These are phyloP conservation scores for Onychomys arenicola DNA, from an alignment of 2,797 vertebrate genomes.

Conservation along the genomic window DNA sequence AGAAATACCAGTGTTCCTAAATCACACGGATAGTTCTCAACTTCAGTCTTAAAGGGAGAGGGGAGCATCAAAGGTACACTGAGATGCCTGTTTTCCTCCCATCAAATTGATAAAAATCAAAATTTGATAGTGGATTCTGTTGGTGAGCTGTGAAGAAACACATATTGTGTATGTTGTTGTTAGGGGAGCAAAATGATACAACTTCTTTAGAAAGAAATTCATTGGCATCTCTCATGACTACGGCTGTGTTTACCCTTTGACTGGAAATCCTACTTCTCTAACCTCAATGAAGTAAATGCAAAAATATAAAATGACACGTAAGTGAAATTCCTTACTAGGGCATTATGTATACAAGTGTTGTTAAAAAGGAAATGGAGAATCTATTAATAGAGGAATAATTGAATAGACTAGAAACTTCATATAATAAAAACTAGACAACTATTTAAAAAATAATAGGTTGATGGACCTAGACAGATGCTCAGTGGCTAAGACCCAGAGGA, in stretches of 20 bases:
- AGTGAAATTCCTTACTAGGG: background rate
- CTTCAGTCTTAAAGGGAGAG: background rate
- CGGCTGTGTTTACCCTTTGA: background rate
- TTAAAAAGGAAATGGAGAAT: background rate
- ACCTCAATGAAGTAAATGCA: slow-evolving; percentile 12
- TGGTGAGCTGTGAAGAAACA: background rate
- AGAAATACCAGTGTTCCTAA: slow-evolving; percentile 23
- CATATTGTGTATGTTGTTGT: background rate
- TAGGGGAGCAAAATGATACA: background rate
- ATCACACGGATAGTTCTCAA: slow-evolving; percentile 12
- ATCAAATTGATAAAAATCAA: background rate
- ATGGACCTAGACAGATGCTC: background rate
- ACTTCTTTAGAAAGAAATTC: background rate
- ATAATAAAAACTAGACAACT: background rate
- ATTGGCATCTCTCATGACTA: background rate
- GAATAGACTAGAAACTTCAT: background rate
- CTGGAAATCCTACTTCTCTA: slow-evolving; percentile 15
- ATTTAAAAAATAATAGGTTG: background rate
- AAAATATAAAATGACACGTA: slow-evolving; percentile 7
- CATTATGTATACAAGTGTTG: background rate
- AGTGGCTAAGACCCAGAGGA: background rate
- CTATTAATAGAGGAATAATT: background rate
- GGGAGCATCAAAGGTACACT: background rate
- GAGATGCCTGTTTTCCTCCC: background rate
- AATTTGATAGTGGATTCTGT: background rate